Conservation (phyloP, 2,888 invertebrate genomes). For the Chironomus tentans region DNA sequence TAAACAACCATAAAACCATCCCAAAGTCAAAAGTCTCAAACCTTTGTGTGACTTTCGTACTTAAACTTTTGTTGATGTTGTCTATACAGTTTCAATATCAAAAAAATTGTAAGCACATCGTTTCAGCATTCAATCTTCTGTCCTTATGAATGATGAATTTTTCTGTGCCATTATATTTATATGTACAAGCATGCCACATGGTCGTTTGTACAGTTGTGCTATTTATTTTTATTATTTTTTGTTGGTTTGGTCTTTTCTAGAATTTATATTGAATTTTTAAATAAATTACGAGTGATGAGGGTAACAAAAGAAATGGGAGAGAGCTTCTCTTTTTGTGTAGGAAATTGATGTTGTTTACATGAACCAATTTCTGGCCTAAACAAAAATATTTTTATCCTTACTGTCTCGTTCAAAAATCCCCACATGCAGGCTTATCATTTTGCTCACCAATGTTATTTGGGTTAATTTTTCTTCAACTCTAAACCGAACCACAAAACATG, state of each 20-base stretch:
- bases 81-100: too few species aligned
- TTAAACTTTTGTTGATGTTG: too few species aligned
- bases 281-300: slow-evolving; percentile 26
- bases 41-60: too few species aligned
- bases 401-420: too few species aligned
- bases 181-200: slow-evolving; percentile 1
- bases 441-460: background rate
- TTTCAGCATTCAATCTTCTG: background rate
- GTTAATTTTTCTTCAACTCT: background rate
- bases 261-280: slow-evolving; percentile 27
- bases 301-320: slow-evolving; percentile 5
- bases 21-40: too few species aligned
- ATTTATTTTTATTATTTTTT: slow-evolving; percentile 13
- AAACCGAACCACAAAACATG: background rate
- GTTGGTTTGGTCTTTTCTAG: slow-evolving; percentile 1
- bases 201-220: background rate
- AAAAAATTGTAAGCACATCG: too few species aligned
- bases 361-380: background rate
- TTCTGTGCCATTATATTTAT: background rate
- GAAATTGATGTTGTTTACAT: slow-evolving; percentile 25
- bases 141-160: slow-evolving; percentile 15
- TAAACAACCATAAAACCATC: too few species aligned
- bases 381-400: background rate
- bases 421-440: background rate
- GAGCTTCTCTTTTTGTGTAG: background rate